Base-by-base conservation (phyloP, 2,888 invertebrate genomes). In the Stomorhina lunata region DNA sequence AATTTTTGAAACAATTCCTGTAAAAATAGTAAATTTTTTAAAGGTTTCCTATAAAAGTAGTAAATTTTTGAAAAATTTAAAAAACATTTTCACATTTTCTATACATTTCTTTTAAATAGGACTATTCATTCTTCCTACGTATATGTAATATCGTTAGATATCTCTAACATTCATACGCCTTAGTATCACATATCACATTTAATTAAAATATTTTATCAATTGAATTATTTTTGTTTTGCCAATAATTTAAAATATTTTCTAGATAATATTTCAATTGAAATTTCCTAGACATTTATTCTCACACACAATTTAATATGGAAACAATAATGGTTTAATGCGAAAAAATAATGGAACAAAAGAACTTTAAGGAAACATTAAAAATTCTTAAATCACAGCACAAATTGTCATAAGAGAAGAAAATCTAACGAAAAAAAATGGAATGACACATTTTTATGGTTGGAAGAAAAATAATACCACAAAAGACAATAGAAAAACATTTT, bases 381-480 rank as follows among this genome's bases (percentile, higher is more conserved):
- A 43, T 69, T n/a, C 69, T 63, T 27, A 43, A 53, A 61, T 61
- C 32, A 43, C 61, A 53, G 61, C 7, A n/a, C n/a, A n/a, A n/a
- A n/a, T n/a, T n/a, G n/a, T 10, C 27, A 40, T 4, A 29, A n/a
- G 22, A 20, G 25, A 17, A 43, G 43, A 43, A 43, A 34, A 57
- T 57, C 37, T 9, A 9, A 9, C 12, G 7, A 50, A 40, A 7
- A 29, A 32, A 66, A 17, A 66, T 20, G 48, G 48, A 57, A 59
- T 68, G 68, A 40, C 37, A 76, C 76, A 68, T 50, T 76, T 50
- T 40, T 40, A 61, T 17, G 25, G n/a, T n/a, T n/a, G n/a, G n/a
- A n/a, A n/a, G 12, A 45, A 43, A 63, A 59, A 59, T 25, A 55
- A 65, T 71, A 57, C 45, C 32, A 57, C 6, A 65, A 65, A n/a